These are phyloP conservation scores for Gymnogyps californianus DNA, from an alignment of 2,113 vertebrate genomes.

Conservation along the genomic window DNA sequence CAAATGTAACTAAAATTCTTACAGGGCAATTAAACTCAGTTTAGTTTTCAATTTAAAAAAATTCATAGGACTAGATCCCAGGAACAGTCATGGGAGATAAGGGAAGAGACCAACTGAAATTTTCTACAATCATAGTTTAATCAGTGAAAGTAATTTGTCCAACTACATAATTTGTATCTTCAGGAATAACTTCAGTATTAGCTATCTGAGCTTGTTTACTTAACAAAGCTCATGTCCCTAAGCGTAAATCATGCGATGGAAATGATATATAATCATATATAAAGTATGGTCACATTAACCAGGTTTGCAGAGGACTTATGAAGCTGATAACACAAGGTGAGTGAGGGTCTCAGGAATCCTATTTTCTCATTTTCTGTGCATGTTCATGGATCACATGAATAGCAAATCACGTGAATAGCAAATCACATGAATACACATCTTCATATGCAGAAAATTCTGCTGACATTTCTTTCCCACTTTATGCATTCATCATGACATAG, in stretches of 20 bases:
- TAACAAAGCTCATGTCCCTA: not conserved
- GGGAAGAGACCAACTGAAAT: not conserved
- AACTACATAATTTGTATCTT: not conserved
- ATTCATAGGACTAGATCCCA: not conserved
- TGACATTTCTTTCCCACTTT: not conserved
- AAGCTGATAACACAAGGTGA: not conserved
- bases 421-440: not conserved
- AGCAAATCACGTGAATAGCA: not conserved
- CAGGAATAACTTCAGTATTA: not conserved
- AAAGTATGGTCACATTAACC: not conserved
- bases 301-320: not conserved
- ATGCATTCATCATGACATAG: not conserved
- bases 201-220: not conserved
- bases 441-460: not conserved
- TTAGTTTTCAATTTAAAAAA: not conserved
- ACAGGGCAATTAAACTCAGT: not conserved
- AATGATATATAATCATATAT: not conserved
- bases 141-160: not conserved
- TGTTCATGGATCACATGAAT: not conserved
- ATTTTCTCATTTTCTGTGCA: not conserved
- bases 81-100: not conserved
- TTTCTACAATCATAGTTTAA: not conserved
- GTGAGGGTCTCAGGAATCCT: not conserved
- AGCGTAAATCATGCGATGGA: not conserved
- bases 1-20: not conserved